phyloP scores from a whole-genome alignment of 2,797 vertebrate species.

The Premnoplex brunnescens region DNA sequence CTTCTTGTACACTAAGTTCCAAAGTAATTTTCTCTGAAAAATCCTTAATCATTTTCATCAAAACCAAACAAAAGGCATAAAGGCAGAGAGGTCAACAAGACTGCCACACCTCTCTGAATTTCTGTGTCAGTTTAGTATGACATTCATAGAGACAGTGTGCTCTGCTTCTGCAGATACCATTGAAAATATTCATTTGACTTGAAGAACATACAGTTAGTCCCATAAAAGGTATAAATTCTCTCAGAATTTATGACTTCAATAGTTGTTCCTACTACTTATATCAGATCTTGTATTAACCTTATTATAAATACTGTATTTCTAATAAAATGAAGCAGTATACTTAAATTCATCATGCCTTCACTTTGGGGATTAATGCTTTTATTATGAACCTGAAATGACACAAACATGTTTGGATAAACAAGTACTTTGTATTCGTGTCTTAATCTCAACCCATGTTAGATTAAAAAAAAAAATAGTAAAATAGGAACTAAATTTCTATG shows the following conservation, averaged over 20 bases:
- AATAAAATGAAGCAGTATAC: not conserved
- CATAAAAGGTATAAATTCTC: not conserved
- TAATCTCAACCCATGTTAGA: not conserved
- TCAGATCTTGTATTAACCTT: not conserved
- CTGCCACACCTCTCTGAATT: not conserved
- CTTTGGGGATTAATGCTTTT: not conserved
- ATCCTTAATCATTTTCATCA: not conserved
- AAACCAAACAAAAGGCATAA: not conserved
- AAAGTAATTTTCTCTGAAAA: not conserved
- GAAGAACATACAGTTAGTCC: not conserved
- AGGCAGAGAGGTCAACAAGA: not conserved
- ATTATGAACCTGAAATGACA: not conserved
- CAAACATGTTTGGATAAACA: not conserved
- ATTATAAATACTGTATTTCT: not conserved
- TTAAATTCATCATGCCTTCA: not conserved
- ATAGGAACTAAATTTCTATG: not conserved
- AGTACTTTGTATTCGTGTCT: not conserved
- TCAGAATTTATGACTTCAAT: not conserved
- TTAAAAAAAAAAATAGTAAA: not conserved
- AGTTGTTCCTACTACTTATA: not conserved
- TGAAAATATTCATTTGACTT: not conserved
- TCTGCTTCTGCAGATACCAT: not conserved
- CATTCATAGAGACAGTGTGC: not conserved
- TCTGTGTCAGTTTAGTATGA: not conserved
- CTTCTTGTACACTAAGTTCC: not conserved